phyloP scores from a whole-genome alignment of 1,140 invertebrate genomes.

The Cheumatopsyche charites region DNA sequence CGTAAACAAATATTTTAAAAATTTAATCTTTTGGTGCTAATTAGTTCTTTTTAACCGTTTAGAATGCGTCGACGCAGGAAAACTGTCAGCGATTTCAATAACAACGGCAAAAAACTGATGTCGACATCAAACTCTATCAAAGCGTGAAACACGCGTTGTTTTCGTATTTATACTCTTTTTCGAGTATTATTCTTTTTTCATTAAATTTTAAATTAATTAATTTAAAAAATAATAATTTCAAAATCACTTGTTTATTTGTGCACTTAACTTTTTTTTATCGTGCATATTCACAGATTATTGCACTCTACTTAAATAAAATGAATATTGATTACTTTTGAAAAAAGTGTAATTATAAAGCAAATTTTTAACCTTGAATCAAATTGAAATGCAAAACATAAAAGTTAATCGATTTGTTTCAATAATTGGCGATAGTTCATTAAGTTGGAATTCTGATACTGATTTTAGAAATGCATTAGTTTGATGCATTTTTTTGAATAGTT shows the following conservation, averaged over 20 bases:
- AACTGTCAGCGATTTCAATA: constrained; percentile 30
- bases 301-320: neutral
- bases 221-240: too few species aligned
- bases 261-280: too few species aligned
- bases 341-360: neutral
- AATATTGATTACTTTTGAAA: neutral
- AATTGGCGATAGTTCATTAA: too few species aligned
- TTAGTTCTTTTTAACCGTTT: neutral
- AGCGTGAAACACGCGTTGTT: constrained; percentile 27
- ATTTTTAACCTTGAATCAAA: neutral
- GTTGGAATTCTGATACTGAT: too few species aligned
- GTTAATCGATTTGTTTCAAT: too few species aligned
- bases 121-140: constrained; percentile 15
- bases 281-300: too few species aligned
- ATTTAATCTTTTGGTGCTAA: neutral
- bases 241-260: too few species aligned
- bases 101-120: constrained; percentile 22
- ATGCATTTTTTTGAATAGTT: too few species aligned
- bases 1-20: constrained; percentile 1
- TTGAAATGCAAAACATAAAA: neutral
- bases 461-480: too few species aligned
- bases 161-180: too few species aligned
- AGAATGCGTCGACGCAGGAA: constrained; percentile 15
- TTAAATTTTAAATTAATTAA: too few species aligned
- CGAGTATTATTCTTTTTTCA: too few species aligned